Conservation (phyloP, 2,888 invertebrate species). For the Eristalis tenax region DNA sequence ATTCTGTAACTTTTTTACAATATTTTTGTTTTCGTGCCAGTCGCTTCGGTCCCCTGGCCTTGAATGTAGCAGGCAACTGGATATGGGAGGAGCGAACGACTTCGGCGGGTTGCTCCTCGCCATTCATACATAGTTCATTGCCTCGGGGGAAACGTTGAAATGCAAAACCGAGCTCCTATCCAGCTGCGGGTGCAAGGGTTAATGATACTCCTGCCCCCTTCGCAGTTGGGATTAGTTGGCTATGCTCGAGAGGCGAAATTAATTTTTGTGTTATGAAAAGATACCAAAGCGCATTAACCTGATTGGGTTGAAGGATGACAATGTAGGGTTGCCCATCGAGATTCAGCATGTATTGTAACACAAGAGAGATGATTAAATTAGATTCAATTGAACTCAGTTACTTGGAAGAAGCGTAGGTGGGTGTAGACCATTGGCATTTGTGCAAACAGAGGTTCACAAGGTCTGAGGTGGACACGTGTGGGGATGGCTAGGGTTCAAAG, state of each 20-base stretch:
- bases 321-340: background rate
- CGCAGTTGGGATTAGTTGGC: slow-evolving; percentile 18
- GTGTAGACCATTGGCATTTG: background rate
- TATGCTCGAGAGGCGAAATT: slow-evolving; percentile 22
- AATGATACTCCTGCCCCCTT: slow-evolving; percentile 18
- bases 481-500: background rate
- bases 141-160: slow-evolving; percentile 22
- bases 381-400: slow-evolving; percentile 2
- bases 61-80: background rate
- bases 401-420: background rate
- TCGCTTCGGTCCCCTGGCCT: background rate
- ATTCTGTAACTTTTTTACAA: background rate
- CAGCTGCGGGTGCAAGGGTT: slow-evolving; percentile 11
- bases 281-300: background rate
- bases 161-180: slow-evolving; percentile 2
- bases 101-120: background rate
- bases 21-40: background rate
- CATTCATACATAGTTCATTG: slow-evolving; percentile 17
- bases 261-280: slow-evolving; percentile 5
- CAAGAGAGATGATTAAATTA: slow-evolving; percentile 12
- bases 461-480: background rate
- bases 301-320: background rate
- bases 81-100: background rate
- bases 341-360: background rate
- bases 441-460: background rate